phyloP scores from a whole-genome alignment of 2,797 vertebrate species.

The Dromococcyx pavoninus region DNA sequence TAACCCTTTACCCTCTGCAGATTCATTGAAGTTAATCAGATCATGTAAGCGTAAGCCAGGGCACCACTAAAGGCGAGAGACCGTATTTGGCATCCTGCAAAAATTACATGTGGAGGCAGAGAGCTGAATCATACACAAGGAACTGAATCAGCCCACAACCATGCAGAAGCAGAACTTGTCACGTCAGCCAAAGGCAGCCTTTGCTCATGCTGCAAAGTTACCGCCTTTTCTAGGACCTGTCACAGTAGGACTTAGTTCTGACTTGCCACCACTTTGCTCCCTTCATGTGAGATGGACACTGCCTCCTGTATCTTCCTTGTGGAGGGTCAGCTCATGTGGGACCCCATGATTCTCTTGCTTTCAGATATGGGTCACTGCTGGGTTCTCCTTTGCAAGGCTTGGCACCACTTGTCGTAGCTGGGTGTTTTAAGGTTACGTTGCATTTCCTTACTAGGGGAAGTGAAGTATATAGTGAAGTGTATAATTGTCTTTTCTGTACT shows the following conservation, averaged over 20 bases:
- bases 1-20: constrained; percentile 43
- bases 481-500: neutral
- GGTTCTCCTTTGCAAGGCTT: neutral
- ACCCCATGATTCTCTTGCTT: neutral
- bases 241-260: neutral
- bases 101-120: neutral
- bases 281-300: neutral
- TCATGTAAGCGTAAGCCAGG: neutral
- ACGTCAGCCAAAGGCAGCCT: neutral
- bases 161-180: neutral
- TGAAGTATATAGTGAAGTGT: neutral
- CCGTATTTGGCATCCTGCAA: neutral
- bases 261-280: neutral
- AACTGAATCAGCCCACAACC: neutral
- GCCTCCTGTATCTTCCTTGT: neutral
- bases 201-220: neutral
- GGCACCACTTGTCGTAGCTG: neutral
- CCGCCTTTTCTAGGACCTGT: neutral
- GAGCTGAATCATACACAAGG: neutral
- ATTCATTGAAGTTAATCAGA: constrained; percentile 6
- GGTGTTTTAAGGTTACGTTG: neutral
- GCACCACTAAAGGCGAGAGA: neutral
- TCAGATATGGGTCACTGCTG: neutral
- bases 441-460: neutral
- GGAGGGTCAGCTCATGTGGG: neutral